Evolutionary conservation across 2,113 vertebrate genomes (phyloP).

Genomic region (Sceloporus undulatus): DNA sequence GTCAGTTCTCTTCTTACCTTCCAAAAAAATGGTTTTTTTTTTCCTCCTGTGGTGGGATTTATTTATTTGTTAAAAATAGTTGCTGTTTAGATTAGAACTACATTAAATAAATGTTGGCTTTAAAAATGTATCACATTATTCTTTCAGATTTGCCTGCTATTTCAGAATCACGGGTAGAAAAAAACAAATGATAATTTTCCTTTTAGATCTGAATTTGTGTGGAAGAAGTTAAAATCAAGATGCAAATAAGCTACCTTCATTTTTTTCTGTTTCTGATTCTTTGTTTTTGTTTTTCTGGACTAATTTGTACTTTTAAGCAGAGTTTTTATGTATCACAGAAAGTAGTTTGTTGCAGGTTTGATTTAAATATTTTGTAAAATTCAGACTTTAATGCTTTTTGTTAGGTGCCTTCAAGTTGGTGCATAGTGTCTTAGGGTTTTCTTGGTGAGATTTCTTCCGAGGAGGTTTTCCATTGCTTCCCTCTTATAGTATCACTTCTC

Average conservation of each 20-base stretch:
- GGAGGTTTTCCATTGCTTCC: too few species aligned
- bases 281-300: constrained; percentile 24
- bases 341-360: constrained; percentile 15
- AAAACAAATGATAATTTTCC: constrained; percentile 2
- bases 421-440: too few species aligned
- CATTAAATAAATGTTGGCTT: constrained; percentile 59
- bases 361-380: constrained; percentile 46
- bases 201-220: constrained; percentile 30
- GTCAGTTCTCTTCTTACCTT: constrained; percentile 55
- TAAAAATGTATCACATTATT: background rate
- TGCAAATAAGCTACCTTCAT: constrained; percentile 7
- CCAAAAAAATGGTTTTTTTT: constrained; percentile 18
- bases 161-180: constrained; percentile 9
- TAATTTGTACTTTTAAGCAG: constrained; percentile 12
- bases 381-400: background rate
- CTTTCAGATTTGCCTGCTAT: background rate
- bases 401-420: too few species aligned
- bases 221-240: background rate
- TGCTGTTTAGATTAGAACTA: constrained; percentile 34
- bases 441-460: too few species aligned
- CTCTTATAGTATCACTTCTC: too few species aligned
- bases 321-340: constrained; percentile 21
- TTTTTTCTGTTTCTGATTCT: background rate
- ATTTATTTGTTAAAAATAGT: constrained; percentile 13
- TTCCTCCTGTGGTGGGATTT: constrained; percentile 1